Conservation (phyloP, 2,888 invertebrate genomes). For the Camponotus fellah region DNA sequence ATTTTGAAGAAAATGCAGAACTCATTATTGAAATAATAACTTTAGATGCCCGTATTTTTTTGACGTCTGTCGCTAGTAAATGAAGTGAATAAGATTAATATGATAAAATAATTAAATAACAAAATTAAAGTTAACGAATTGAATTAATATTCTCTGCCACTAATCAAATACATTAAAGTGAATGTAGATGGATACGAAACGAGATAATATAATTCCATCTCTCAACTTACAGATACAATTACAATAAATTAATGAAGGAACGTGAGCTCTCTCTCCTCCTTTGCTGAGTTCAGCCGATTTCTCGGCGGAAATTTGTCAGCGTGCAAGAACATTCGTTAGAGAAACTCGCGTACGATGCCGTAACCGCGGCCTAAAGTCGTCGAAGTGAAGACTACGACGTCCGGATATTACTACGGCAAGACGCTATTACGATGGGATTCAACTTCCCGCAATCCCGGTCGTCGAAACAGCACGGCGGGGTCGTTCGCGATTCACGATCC, state of each 20-base stretch:
- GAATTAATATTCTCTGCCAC: background rate
- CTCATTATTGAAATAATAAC: background rate
- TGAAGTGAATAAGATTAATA: conserved; percentile 17
- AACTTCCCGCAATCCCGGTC: conserved; percentile 48
- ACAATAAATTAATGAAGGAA: conserved; percentile 22
- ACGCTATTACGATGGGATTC: conserved; percentile 33
- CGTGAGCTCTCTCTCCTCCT: background rate
- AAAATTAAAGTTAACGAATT: background rate
- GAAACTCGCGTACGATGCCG: conserved; percentile 20
- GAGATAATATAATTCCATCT: conserved; percentile 24
- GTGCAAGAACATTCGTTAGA: conserved; percentile 35
- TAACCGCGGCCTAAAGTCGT: conserved; percentile 34
- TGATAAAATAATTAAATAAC: too few species aligned
- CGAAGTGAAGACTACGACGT: conserved; percentile 44
- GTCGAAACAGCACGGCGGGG: conserved; percentile 20
- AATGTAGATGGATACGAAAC: background rate
- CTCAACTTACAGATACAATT: conserved; percentile 33
- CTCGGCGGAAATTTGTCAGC: conserved; percentile 39
- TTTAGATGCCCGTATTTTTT: background rate
- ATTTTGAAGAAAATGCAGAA: background rate
- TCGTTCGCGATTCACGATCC: conserved; percentile 49
- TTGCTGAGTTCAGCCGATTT: conserved; percentile 18
- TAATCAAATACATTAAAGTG: conserved; percentile 19
- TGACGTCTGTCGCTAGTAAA: background rate
- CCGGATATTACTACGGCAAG: conserved; percentile 40